These are phyloP conservation scores for Luperina nickerlii DNA, from an alignment of 2,888 invertebrate genomes.

Conservation along the genomic window DNA sequence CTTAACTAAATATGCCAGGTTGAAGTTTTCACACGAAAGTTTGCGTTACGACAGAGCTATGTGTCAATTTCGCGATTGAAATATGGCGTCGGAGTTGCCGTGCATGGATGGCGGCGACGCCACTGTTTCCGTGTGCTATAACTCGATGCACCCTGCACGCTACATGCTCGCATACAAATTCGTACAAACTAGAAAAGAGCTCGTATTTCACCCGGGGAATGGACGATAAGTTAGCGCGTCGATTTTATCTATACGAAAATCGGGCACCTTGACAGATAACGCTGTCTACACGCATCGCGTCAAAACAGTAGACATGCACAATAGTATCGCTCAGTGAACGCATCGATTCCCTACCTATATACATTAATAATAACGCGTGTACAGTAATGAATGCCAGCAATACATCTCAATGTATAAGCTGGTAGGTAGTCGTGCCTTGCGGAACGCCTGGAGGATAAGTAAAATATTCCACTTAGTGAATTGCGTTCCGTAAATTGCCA, in stretches of 20 bases:
- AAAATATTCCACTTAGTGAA: constrained; percentile 86
- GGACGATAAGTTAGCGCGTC: constrained; percentile 57
- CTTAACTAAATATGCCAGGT: constrained; percentile 89
- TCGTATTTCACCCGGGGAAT: constrained; percentile 70
- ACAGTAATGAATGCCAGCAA: constrained; percentile 81
- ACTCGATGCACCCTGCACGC: constrained; percentile 78
- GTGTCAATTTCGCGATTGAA: constrained; percentile 89
- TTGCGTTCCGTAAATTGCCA: constrained; percentile 83
- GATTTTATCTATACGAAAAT: constrained; percentile 55
- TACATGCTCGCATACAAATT: constrained; percentile 69
- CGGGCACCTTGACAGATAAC: constrained; percentile 74
- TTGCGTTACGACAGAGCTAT: constrained; percentile 84
- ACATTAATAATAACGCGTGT: constrained; percentile 72
- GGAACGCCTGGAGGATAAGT: constrained; percentile 84
- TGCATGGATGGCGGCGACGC: constrained; percentile 90
- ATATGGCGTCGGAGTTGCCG: constrained; percentile 82
- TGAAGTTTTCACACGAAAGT: constrained; percentile 87
- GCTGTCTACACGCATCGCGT: constrained; percentile 39
- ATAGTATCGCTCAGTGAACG: constrained; percentile 56
- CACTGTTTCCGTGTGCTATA: constrained; percentile 90
- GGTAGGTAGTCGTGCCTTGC: constrained; percentile 82
- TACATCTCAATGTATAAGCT: constrained; percentile 84
- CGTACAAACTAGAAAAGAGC: constrained; percentile 68
- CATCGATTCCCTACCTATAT: constrained; percentile 57
- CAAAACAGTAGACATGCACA: constrained; percentile 35